Percentiles rank a stretch among this genome's conserved stretches.
These are phyloP conservation scores for Atherinosoma microstoma DNA, from an alignment of 2,797 vertebrate species.

Conservation along the genomic window DNA sequence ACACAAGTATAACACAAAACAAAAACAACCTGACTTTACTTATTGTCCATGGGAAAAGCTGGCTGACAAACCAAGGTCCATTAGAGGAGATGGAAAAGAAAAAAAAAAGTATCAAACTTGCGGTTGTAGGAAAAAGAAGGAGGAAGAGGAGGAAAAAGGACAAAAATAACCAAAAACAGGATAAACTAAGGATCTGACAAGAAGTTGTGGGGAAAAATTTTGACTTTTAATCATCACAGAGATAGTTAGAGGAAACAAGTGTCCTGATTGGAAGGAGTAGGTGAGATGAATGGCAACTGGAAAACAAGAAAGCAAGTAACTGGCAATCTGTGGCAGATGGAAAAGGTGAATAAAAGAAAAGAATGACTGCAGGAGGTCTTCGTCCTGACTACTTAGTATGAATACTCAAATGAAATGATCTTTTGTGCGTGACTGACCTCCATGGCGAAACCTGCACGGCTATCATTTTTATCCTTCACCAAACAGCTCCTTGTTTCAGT, in stretches of 20 bases:
- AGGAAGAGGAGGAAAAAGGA: neutral
- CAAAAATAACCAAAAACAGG: too few relatives aligned
- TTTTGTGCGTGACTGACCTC: neutral
- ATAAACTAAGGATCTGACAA: neutral
- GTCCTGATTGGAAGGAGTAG: neutral
- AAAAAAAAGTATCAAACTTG: neutral
- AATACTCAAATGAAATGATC: neutral
- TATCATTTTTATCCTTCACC: constrained; percentile 40
- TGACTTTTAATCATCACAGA: neutral
- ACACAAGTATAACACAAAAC: neutral
- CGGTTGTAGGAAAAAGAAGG: neutral
- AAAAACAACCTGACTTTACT: neutral
- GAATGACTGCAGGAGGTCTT: too few relatives aligned
- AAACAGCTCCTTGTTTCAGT: constrained; percentile 69
- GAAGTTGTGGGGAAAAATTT: neutral
- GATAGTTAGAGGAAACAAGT: neutral
- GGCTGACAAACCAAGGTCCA: neutral
- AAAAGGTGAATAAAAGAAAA: too few relatives aligned
- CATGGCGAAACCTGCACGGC: too few relatives aligned
- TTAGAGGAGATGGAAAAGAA: neutral
- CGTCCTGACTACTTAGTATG: too few relatives aligned
- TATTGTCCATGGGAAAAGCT: neutral
- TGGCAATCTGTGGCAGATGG: neutral
- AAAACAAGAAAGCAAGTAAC: neutral
- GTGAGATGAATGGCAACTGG: neutral